Percentiles rank a stretch among this genome's conserved stretches.
phyloP scores from a whole-genome alignment of 1,140 invertebrate species.

The Rhagoletis pomonella region DNA sequence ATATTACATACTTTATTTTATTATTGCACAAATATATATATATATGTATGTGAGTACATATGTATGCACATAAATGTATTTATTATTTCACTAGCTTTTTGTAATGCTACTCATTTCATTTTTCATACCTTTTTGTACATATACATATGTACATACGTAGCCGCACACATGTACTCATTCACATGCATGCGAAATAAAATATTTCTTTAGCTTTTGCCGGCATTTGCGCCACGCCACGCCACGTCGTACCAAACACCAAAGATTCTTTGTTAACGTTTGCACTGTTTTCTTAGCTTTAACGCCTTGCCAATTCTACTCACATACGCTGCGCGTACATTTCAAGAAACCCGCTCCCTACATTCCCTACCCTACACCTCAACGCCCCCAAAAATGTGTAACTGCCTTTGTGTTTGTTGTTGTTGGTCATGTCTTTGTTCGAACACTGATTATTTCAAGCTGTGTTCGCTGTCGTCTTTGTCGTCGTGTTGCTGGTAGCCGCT shows the following conservation, averaged over 20 bases:
- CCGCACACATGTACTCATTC: neutral
- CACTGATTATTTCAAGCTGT: neutral
- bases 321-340: slow-evolving; percentile 10
- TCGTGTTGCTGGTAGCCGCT: slow-evolving; percentile 2
- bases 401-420: neutral
- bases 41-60: neutral
- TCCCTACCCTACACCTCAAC: no score
- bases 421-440: neutral
- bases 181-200: neutral
- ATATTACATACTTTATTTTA: slow-evolving; percentile 31
- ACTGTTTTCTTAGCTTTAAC: slow-evolving; percentile 32
- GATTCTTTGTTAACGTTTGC: slow-evolving; percentile 38
- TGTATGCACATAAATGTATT: neutral
- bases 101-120: slow-evolving; percentile 28
- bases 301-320: slow-evolving; percentile 42
- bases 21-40: neutral
- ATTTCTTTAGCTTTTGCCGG: slow-evolving; percentile 31
- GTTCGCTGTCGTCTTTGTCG: neutral
- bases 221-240: slow-evolving; percentile 32
- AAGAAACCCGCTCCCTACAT: neutral
- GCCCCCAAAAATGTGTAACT: neutral
- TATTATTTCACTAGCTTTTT: slow-evolving; percentile 17
- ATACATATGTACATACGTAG: neutral
- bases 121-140: neutral
- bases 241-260: no score